phyloP scores from a whole-genome alignment of 1,140 invertebrate species.

The Lepidotrigona ventralis region DNA sequence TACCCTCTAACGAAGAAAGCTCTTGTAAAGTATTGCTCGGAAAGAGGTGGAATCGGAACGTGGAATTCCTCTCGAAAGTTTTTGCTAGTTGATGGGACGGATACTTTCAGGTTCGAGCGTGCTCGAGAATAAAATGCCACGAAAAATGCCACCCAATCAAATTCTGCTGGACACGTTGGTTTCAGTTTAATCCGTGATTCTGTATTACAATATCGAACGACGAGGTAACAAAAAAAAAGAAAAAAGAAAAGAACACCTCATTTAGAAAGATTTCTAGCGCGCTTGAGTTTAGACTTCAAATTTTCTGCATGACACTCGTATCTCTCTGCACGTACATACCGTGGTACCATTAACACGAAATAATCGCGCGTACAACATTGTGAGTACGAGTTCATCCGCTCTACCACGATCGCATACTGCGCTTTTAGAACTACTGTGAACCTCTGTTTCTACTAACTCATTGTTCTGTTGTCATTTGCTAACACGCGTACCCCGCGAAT shows the following conservation, averaged over 20 bases:
- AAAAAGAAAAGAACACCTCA: neutral
- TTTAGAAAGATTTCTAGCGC: neutral
- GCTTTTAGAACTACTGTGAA: constrained; percentile 62
- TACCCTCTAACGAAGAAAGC: constrained; percentile 51
- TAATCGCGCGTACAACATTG: constrained; percentile 26
- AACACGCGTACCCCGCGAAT: constrained; percentile 40
- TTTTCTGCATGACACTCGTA: constrained; percentile 56
- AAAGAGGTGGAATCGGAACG: neutral
- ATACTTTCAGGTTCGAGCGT: constrained; percentile 21
- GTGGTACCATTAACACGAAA: constrained; percentile 43
- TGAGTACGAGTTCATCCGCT: constrained; percentile 44
- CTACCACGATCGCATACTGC: constrained; percentile 53
- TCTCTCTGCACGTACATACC: constrained; percentile 53
- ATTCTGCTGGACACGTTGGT: neutral
- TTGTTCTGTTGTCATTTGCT: constrained; percentile 55
- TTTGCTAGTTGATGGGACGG: constrained; percentile 23
- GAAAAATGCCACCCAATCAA: neutral
- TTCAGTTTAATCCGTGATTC: neutral
- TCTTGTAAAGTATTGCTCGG: constrained; percentile 39
- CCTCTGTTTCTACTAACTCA: constrained; percentile 59
- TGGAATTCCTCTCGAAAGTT: constrained; percentile 41
- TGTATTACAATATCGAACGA: no score
- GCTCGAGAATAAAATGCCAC: neutral
- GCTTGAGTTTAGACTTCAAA: neutral
- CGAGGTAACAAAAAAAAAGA: no score